Evolutionary conservation across 2,113 vertebrate species (phyloP).

Genomic region (Phycodurus eques): DNA sequence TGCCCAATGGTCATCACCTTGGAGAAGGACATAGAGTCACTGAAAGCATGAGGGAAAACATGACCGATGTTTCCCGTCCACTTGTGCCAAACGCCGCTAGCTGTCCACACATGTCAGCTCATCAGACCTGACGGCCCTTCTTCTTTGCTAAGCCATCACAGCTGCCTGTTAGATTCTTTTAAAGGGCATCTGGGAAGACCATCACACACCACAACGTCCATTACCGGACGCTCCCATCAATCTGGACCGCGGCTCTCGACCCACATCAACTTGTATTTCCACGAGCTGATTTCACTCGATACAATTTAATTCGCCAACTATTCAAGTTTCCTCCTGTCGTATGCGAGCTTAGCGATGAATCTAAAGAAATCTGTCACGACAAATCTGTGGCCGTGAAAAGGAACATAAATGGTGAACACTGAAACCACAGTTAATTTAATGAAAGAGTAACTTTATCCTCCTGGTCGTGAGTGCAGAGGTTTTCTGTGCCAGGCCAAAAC

Average conservation of each 20-base stretch:
- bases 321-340: conserved; percentile 43
- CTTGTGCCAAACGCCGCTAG: conserved; percentile 56
- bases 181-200: conserved; percentile 70
- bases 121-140: conserved; percentile 51
- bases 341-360: conserved; percentile 29
- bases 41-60: conserved; percentile 51
- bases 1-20: conserved; percentile 13
- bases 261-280: conserved; percentile 46
- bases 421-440: conserved; percentile 28
- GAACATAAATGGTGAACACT: conserved; percentile 37
- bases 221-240: conserved; percentile 44
- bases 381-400: conserved; percentile 47
- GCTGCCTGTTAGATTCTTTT: conserved; percentile 65
- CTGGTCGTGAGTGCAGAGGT: conserved; percentile 29
- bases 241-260: conserved; percentile 48
- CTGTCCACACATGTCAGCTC: conserved; percentile 63
- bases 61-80: conserved; percentile 50
- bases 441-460: conserved; percentile 49
- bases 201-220: conserved; percentile 62
- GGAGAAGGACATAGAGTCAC: conserved; percentile 38
- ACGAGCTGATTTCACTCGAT: conserved; percentile 47
- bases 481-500: conserved; percentile 31
- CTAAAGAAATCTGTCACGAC: conserved; percentile 38
- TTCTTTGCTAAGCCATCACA: conserved; percentile 55
- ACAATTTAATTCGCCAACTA: conserved; percentile 30